These are phyloP conservation scores for Zosterops japonicus DNA, from an alignment of 2,113 vertebrate species.

Conservation along the genomic window DNA sequence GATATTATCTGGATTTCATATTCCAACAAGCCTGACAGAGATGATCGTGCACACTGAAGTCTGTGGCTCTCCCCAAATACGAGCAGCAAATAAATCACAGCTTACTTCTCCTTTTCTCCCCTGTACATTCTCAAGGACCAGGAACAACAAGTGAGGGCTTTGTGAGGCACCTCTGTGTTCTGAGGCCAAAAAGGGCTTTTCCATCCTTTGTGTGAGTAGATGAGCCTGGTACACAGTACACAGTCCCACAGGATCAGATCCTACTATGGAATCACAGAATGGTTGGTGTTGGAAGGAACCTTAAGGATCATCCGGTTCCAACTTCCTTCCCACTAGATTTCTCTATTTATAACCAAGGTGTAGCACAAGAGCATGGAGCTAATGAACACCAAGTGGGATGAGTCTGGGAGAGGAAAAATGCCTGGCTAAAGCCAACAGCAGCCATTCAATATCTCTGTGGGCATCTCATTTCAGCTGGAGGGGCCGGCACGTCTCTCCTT, in stretches of 20 bases:
- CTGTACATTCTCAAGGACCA: neutral
- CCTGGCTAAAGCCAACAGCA: neutral
- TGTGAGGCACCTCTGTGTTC: neutral
- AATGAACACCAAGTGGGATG: neutral
- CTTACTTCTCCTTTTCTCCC: neutral
- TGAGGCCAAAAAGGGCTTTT: neutral
- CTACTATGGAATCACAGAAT: neutral
- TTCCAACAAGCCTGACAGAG: neutral
- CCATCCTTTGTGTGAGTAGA: neutral
- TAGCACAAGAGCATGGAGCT: neutral
- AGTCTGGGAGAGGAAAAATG: neutral
- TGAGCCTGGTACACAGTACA: neutral
- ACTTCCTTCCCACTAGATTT: neutral
- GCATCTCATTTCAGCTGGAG: neutral
- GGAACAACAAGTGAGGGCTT: neutral
- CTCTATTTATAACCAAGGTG: neutral
- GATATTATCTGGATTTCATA: neutral
- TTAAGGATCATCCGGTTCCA: neutral
- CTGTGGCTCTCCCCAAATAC: neutral
- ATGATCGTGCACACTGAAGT: neutral
- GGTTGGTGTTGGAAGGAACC: neutral
- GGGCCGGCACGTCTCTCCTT: accelerated
- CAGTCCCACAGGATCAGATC: accelerated
- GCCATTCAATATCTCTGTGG: neutral
- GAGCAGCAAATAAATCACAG: neutral